Evolutionary conservation across 2,113 vertebrate species (phyloP).

Genomic region (Leptobrachium leishanense): DNA sequence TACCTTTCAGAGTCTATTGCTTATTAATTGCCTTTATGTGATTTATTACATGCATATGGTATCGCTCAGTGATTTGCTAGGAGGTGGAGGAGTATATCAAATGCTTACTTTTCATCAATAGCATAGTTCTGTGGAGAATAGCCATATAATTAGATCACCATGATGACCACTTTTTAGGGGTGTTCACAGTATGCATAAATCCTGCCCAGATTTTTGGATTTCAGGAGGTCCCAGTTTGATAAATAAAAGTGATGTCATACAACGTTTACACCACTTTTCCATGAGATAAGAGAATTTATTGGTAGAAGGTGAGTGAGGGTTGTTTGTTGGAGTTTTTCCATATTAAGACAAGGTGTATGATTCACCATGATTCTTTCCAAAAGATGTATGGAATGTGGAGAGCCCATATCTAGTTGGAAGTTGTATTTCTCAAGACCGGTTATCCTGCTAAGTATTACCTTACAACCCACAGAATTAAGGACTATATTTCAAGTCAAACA

Average conservation of each 20-base stretch:
- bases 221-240: constrained; percentile 48
- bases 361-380: no score
- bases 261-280: constrained; percentile 35
- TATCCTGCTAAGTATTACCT: not conserved
- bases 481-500: no score
- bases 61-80: constrained; percentile 50
- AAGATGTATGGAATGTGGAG: no score
- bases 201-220: constrained; percentile 48
- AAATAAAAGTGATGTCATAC: constrained; percentile 49
- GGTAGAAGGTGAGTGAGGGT: not conserved
- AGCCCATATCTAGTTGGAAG: not conserved
- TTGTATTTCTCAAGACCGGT: not conserved
- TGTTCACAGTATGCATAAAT: constrained; percentile 51
- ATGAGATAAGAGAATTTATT: constrained; percentile 12
- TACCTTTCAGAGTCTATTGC: constrained; percentile 42
- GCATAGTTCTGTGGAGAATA: constrained; percentile 52
- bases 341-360: not conserved
- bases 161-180: constrained; percentile 48
- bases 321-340: not conserved
- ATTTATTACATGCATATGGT: constrained; percentile 54
- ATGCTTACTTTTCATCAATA: constrained; percentile 46
- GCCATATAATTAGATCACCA: constrained; percentile 50
- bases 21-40: constrained; percentile 50
- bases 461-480: not conserved
- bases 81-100: constrained; percentile 49